Conservation (phyloP, 2,888 invertebrate genomes). For the Disparrhopalites patrizii region DNA sequence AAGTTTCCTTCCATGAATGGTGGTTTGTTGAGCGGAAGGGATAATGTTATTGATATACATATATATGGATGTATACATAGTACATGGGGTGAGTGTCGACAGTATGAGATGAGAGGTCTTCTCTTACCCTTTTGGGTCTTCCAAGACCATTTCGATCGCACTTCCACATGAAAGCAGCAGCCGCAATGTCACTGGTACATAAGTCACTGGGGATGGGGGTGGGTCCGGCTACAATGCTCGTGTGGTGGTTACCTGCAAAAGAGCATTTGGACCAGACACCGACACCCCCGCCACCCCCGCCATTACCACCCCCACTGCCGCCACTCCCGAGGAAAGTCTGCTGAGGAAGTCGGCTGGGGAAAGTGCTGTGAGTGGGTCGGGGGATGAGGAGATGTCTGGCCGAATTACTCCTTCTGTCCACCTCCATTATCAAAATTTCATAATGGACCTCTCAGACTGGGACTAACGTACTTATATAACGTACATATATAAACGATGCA, state of each 20-base stretch:
- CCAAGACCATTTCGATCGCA: constrained; percentile 43
- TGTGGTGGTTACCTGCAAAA: constrained; percentile 1
- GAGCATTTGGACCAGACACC: constrained; percentile 8
- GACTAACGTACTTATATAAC: too few relatives aligned
- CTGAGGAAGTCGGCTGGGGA: constrained; percentile 21
- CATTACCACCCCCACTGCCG: neutral
- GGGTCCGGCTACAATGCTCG: neutral
- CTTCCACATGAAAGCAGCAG: constrained; percentile 46
- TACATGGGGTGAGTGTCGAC: constrained; percentile 8
- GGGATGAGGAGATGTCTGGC: constrained; percentile 29
- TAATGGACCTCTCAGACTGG: too few relatives aligned
- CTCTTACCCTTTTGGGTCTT: constrained; percentile 45
- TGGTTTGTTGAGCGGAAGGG: neutral
- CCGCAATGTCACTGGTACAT: constrained; percentile 34
- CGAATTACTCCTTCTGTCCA: constrained; percentile 19
- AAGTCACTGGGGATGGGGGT: constrained; percentile 11
- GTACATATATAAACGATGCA: too few relatives aligned
- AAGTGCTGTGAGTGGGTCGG: constrained; percentile 18
- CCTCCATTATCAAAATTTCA: constrained; percentile 23
- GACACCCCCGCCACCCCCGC: constrained; percentile 6
- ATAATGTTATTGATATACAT: neutral
- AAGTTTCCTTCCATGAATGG: too few relatives aligned
- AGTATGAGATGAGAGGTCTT: constrained; percentile 27
- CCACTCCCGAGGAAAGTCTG: neutral
- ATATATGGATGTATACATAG: neutral